Evolutionary conservation across 2,113 vertebrate species (phyloP), one percentile per base, ranked within the genome.

Genomic region (Colius striatus): DNA sequence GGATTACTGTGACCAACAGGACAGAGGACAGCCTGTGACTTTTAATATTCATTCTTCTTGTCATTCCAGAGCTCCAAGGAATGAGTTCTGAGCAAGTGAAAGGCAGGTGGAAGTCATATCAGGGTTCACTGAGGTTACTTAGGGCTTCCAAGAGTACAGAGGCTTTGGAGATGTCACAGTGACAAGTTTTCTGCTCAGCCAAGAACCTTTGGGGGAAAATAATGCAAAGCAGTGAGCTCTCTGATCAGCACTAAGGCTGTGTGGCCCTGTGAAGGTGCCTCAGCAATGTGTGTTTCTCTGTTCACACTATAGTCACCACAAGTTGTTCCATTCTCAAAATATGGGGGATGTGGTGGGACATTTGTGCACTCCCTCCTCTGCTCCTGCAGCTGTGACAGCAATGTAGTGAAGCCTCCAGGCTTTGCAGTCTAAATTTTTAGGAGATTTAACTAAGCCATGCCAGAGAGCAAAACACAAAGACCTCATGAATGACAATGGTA

Each of bases 191-290:
- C 26, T 85, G 60, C 65, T 81, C 45, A 38, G 63, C n/a, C 29
- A 34, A 76, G 54, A 43, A 51, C 50, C 25, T 89, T 16, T 51
- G 27, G 45, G 67, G 47, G 27, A 94, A 43, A 0, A 4, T 1
- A 73, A 63, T 10, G 10, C 50, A 61, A 30, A 70, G 58, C 54
- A 70, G 32, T 29, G 68, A 71, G 26, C 25, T 41, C n/a, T 58
- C 14, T 32, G 34, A 0, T n/a, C 4, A 7, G 65, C 11, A 22
- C 29, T 0, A 4, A 63, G 57, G 36, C 75, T 58, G 26, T 77
- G 72, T 63, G 47, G 30, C 71, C 47, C 51, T 80, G 26, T 13
- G n/a, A 53, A 63, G 10, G 20, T 58, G 45, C 41, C 27, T 92
- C 41, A 84, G 45, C 36, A 45, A 65, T 17, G 76, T 34, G 38